A percentile compares a stretch with the other conserved stretches of the same genome.
These are phyloP conservation scores for Smittia sp. DNA, from an alignment of 2,888 invertebrate genomes.

Conservation along the genomic window DNA sequence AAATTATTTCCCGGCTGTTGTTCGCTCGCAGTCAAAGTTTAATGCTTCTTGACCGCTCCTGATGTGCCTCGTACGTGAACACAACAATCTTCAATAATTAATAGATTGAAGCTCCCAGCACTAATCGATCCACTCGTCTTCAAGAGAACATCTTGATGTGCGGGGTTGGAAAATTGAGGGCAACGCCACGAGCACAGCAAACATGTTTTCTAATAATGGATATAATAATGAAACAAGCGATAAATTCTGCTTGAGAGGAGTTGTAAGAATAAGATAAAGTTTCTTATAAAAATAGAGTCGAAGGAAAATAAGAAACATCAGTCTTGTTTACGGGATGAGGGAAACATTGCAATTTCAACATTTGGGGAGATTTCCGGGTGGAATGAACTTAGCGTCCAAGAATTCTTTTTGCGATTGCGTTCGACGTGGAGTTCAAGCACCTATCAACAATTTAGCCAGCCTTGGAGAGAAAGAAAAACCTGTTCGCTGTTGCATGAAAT, in stretches of 20 bases:
- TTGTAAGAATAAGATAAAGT: not conserved
- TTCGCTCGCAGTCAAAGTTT: not conserved
- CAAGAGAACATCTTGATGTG: not conserved
- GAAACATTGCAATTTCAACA: too few species aligned
- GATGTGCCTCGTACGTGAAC: not conserved
- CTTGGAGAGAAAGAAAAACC: not conserved
- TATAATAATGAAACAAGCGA: not conserved
- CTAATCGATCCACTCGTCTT: not conserved
- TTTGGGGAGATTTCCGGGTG: too few species aligned
- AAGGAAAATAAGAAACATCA: not conserved
- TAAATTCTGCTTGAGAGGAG: not conserved
- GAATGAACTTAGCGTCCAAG: too few species aligned
- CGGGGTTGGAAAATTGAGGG: not conserved
- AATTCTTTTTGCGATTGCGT: too few species aligned
- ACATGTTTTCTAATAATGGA: conserved; percentile 18
- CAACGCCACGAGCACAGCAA: not conserved
- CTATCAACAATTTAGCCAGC: too few species aligned
- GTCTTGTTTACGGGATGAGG: too few species aligned
- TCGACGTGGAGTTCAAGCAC: too few species aligned
- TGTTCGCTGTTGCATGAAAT: conserved; percentile 32
- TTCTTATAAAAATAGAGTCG: conserved; percentile 7
- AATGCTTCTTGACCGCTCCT: not conserved
- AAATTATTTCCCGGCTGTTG: not conserved
- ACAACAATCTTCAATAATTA: not conserved
- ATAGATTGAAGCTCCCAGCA: not conserved